These are phyloP conservation scores for Botia almorhae DNA, from an alignment of 2,797 vertebrate genomes.

Conservation along the genomic window DNA sequence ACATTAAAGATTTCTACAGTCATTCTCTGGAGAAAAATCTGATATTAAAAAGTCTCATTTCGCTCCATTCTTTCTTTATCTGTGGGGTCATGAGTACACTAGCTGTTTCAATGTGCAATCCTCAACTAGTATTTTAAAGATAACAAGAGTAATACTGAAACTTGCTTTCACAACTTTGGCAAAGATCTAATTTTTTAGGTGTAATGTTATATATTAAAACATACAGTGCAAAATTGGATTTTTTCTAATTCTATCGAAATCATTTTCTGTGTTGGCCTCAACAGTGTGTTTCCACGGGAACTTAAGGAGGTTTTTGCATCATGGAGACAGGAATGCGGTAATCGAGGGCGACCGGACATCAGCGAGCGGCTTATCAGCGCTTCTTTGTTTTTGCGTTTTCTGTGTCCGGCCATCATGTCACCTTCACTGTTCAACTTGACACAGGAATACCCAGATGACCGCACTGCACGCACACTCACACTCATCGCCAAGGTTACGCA, in stretches of 20 bases:
- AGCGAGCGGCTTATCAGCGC: slow-evolving; percentile 98
- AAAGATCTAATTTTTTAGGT: not conserved
- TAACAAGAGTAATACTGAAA: not conserved
- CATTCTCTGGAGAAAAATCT: not conserved
- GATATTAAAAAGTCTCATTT: not conserved
- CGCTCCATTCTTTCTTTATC: not conserved
- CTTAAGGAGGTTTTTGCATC: slow-evolving; percentile 98
- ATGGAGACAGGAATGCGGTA: slow-evolving; percentile 96
- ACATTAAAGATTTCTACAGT: not conserved
- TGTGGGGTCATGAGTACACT: not conserved
- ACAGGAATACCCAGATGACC: slow-evolving; percentile 97
- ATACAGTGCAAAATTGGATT: not conserved
- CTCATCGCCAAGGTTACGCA: slow-evolving; percentile 99
- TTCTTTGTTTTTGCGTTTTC: slow-evolving; percentile 94
- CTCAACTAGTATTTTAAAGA: not conserved
- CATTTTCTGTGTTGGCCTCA: not conserved
- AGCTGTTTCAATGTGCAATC: not conserved
- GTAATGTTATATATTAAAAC: not conserved
- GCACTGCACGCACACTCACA: slow-evolving; percentile 94
- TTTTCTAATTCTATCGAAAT: not conserved
- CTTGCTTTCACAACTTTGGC: not conserved
- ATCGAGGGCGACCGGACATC: slow-evolving; percentile 94
- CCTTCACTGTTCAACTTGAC: slow-evolving; percentile 96
- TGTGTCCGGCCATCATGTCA: slow-evolving; percentile 98
- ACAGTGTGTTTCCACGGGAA: slow-evolving; percentile 94